phyloP scores from a whole-genome alignment of 2,888 invertebrate genomes.

The Stenotaenia linearis region DNA sequence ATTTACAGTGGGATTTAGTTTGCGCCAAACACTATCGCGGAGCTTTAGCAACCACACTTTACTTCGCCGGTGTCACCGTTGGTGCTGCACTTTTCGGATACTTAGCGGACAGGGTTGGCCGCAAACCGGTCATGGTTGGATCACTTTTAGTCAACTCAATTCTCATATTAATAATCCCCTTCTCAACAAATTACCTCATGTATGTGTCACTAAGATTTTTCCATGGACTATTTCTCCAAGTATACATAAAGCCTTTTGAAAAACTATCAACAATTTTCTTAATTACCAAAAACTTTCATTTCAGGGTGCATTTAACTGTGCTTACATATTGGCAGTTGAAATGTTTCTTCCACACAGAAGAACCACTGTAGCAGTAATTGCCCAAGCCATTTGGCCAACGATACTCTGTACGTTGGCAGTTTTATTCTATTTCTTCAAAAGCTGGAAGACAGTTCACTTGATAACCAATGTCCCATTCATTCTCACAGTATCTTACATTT shows the following conservation, averaged over 20 bases:
- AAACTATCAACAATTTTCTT: too few species aligned
- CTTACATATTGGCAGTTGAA: conserved; percentile 52
- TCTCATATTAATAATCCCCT: conserved; percentile 41
- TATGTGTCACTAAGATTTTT: conserved; percentile 47
- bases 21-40: conserved; percentile 46
- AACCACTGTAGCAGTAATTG: conserved; percentile 50
- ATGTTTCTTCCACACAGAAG: conserved; percentile 50
- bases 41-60: conserved; percentile 46
- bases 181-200: conserved; percentile 43
- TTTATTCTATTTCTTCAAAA: conserved; percentile 49
- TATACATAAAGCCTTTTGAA: conserved; percentile 31
- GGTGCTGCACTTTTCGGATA: conserved; percentile 49
- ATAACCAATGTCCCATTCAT: conserved; percentile 51
- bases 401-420: conserved; percentile 50
- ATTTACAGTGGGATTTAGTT: conserved; percentile 47
- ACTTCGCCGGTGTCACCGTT: conserved; percentile 48
- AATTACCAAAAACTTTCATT: not conserved
- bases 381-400: conserved; percentile 51
- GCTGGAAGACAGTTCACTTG: conserved; percentile 53
- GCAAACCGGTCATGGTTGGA: conserved; percentile 48
- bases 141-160: conserved; percentile 48
- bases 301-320: conserved; percentile 40
- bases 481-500: conserved; percentile 48
- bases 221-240: conserved; percentile 51
- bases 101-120: conserved; percentile 48